These are phyloP conservation scores for Tamandua tetradactyla DNA, from an alignment of 2,797 vertebrate genomes.

Conservation along the genomic window DNA sequence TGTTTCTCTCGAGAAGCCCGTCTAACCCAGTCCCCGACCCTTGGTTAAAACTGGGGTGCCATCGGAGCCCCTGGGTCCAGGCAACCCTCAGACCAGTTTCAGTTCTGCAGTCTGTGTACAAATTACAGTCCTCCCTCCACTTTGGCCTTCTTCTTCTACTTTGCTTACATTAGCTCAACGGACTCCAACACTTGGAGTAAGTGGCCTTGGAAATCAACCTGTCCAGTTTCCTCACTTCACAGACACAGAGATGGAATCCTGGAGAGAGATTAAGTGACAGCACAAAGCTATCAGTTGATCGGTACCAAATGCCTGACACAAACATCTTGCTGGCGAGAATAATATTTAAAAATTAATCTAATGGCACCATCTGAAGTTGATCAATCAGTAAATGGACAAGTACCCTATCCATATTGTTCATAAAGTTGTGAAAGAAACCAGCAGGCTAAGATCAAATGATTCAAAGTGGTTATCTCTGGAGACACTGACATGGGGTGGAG, in stretches of 20 bases:
- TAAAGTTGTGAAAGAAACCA: background rate
- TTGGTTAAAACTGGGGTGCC: background rate
- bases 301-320: background rate
- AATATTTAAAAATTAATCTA: background rate
- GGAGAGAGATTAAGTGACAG: background rate
- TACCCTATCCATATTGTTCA: accelerated
- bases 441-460: background rate
- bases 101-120: background rate
- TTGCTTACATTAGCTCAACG: background rate
- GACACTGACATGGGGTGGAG: background rate
- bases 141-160: accelerated
- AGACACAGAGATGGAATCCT: background rate
- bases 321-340: background rate
- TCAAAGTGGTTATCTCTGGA: background rate
- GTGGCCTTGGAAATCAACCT: background rate
- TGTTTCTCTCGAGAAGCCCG: too few species aligned
- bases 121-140: background rate
- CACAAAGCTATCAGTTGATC: background rate
- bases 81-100: background rate
- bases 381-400: background rate
- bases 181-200: background rate
- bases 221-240: background rate
- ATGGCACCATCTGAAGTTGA: background rate
- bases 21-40: background rate
- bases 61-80: background rate